Base-by-base conservation (phyloP, 2,797 vertebrate species). In the Eidolon dupreanum region DNA sequence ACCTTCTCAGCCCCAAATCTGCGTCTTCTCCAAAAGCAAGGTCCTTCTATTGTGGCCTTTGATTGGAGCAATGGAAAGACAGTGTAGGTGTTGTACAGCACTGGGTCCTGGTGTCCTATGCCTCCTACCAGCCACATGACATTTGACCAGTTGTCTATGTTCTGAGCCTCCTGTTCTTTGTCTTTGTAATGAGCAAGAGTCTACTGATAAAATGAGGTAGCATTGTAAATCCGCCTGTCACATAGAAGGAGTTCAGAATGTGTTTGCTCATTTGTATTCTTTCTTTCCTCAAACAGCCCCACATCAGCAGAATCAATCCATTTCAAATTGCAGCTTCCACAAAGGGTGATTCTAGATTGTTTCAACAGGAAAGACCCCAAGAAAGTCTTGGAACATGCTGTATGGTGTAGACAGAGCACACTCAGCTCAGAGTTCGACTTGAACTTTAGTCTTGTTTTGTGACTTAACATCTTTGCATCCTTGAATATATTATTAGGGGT, bases 1-100 rank as follows among this genome's bases (percentile, higher is more conserved):
- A 93, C 9, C 85, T 97, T 93, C 93, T 89, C 90, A 70, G 26
- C 41, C 93, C 70, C 53, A 65, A 68, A 90, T 71, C 82, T 59
- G 19, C 51, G 55, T 88, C 90, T 49, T 38, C 31, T 7, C 20
- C 20, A 55, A 49, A 36, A 84, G 24, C n/a, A 53, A 59, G 33
- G 63, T 84, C 61, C 7, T 71, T 96, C 82, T 83, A 46, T 24
- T 12, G 55, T 82, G 75, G 53, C 28, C 38, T 41, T 31, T 53
- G 46, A 46, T 63, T 74, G 68, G 53, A 90, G 79, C 43, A 43
- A 17, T 31, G 26, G n/a, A 46, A 91, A 78, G 59, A 70, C 55
- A 70, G 17, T 36, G 71, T 59, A 88, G 26, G 41, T 26, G 22
- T 55, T 43, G 43, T 55, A 77, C 9, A n/a, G 43, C 51, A 59